Evolutionary conservation across 2,888 invertebrate species (phyloP), one percentile per base, ranked within the genome.

Genomic region (Hecatera dysodea): DNA sequence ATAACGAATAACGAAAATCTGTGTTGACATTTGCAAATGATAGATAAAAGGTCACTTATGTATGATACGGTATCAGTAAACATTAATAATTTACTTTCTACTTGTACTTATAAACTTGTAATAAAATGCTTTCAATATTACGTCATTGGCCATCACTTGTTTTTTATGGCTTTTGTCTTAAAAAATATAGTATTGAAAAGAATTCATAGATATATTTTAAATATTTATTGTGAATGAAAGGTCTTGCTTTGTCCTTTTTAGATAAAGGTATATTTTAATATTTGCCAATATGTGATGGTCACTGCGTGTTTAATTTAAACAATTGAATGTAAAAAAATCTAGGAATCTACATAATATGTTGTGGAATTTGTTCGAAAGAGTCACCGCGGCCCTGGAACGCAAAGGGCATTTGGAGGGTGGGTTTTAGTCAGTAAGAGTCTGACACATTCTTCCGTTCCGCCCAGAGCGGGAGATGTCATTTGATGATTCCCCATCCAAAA

Each of bases 41-140:
- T 82, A 82, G 80, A 82, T 82, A 82, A 48, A 61, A 57, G 84
- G 83, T 84, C 83, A 84, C 50, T 46, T 7, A 65, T 64, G 80
- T 7, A 65, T 64, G 80, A 85, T 83, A 85, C 22, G 17, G 2
- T 84, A 78, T 81, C 80, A 46, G 62, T 19, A 3, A 9, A 65
- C 46, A 55, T 78, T 78, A 57, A 81, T 78, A 61, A 77, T 72
- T 59, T 72, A 76, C 82, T 84, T 83, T 83, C 84, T 84, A 68
- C 80, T 80, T 76, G 80, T 68, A 57, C 62, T 72, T 70, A 57
- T 67, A 62, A 39, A 73, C 67, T 81, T 66, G 52, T 55, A 50
- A 64, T 69, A 61, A 74, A 66, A 77, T 72, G 22, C 50, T 72
- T 52, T 50, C n/a, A 24, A 22, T 4, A 56, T 81, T 71, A 71